These are phyloP conservation scores for Pedicia rivosa DNA, from an alignment of 2,888 invertebrate genomes.

Conservation along the genomic window DNA sequence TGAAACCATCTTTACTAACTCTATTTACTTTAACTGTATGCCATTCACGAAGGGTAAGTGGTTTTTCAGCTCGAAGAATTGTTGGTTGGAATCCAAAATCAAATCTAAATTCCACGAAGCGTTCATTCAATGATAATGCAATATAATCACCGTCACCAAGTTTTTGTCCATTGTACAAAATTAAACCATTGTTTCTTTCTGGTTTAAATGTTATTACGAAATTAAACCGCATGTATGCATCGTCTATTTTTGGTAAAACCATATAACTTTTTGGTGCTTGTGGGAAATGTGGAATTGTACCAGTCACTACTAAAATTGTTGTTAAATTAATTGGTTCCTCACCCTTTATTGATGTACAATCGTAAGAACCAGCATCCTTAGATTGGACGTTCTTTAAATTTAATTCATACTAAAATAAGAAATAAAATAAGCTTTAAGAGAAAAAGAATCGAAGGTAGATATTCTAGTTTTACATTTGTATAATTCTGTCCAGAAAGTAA, in stretches of 20 bases:
- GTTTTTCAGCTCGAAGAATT: conserved; percentile 50
- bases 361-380: conserved; percentile 76
- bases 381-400: conserved; percentile 54
- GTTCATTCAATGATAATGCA: too few species aligned
- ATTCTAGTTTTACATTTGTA: conserved; percentile 1
- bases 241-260: too few species aligned
- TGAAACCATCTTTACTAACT: conserved; percentile 44
- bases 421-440: too few species aligned
- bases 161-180: conserved; percentile 85
- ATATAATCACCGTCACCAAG: too few species aligned
- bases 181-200: conserved; percentile 43
- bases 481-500: conserved; percentile 21
- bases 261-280: too few species aligned
- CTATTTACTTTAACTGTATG: conserved; percentile 69
- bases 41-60: conserved; percentile 64
- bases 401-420: too few species aligned
- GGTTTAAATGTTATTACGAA: conserved; percentile 85
- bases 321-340: conserved; percentile 49
- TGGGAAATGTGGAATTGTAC: too few species aligned
- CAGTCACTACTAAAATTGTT: too few species aligned
- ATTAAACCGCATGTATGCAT: conserved; percentile 66
- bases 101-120: conserved; percentile 62
- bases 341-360: conserved; percentile 58
- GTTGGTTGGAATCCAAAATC: conserved; percentile 65
- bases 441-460: too few species aligned